Percentiles rank a stretch among this genome's conserved stretches.
phyloP scores from a whole-genome alignment of 2,888 invertebrate species.

The Drymonia ruficornis region DNA sequence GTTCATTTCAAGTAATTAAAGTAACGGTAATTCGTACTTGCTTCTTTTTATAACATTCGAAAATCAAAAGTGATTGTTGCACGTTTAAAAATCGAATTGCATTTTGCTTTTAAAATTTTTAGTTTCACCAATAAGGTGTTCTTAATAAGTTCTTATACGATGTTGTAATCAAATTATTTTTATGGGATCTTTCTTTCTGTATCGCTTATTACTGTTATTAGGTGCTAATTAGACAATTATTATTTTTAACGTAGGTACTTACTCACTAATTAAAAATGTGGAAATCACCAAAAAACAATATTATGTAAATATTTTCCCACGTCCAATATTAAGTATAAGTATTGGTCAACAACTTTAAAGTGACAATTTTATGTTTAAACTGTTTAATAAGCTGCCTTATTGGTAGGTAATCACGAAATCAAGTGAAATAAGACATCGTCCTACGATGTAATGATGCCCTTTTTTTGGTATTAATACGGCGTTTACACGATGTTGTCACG shows the following conservation, averaged over 20 bases:
- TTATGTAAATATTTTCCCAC: conserved; percentile 1
- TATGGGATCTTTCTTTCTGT: not conserved
- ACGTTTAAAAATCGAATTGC: not conserved
- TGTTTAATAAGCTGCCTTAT: conserved; percentile 12
- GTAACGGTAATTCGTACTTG: conserved; percentile 22
- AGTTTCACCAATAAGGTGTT: not conserved
- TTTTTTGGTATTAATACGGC: conserved; percentile 17
- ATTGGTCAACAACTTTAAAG: conserved; percentile 7
- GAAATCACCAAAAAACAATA: not conserved
- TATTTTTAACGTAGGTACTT: no score
- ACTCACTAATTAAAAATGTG: not conserved
- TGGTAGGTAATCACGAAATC: conserved; percentile 23
- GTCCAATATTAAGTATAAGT: not conserved
- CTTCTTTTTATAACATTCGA: conserved; percentile 20
- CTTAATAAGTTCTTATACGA: not conserved
- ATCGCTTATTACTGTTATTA: not conserved
- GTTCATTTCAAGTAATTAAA: conserved; percentile 55
- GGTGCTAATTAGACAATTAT: not conserved
- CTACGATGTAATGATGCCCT: conserved; percentile 21
- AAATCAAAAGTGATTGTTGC: conserved; percentile 12
- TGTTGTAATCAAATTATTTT: not conserved
- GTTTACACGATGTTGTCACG: not conserved
- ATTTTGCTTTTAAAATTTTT: not conserved
- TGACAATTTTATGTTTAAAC: conserved; percentile 1
- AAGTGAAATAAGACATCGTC: conserved; percentile 30